Evolutionary conservation across 2,888 invertebrate genomes (phyloP).

Genomic region (Andrena bicolor): DNA sequence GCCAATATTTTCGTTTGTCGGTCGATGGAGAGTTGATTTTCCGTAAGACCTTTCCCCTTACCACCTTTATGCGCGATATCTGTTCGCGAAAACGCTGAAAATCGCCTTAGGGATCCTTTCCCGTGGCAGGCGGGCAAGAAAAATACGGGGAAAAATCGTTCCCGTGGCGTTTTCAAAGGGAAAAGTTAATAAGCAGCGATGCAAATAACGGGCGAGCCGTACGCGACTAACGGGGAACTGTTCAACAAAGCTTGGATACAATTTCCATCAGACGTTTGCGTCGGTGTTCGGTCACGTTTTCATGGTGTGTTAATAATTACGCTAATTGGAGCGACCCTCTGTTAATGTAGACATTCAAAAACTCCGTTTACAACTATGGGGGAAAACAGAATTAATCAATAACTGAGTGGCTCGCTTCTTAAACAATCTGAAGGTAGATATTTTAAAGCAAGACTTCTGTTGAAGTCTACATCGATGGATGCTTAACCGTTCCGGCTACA

Average conservation of each 20-base stretch:
- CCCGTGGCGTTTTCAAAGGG: conserved; percentile 15
- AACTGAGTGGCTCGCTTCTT: not conserved
- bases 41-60: conserved; percentile 14
- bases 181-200: conserved; percentile 39
- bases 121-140: not conserved
- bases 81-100: conserved; percentile 4
- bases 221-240: not conserved
- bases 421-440: not conserved
- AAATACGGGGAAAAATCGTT: conserved; percentile 18
- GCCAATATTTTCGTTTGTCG: conserved; percentile 46
- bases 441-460: not conserved
- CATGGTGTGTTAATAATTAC: conserved; percentile 22
- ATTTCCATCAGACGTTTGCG: not conserved
- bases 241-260: not conserved
- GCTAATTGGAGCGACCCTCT: conserved; percentile 22
- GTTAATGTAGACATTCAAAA: not conserved
- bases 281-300: not conserved
- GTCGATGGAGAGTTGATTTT: conserved; percentile 34
- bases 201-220: conserved; percentile 28
- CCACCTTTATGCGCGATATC: conserved; percentile 28
- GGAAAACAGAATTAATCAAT: not conserved
- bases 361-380: not conserved
- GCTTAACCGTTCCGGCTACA: not conserved
- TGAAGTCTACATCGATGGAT: conserved; percentile 5
- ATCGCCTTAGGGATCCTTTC: conserved; percentile 37